Evolutionary conservation across 2,888 invertebrate genomes (phyloP), one percentile per base, ranked within the genome.

Genomic region (Drosophila basisetae): DNA sequence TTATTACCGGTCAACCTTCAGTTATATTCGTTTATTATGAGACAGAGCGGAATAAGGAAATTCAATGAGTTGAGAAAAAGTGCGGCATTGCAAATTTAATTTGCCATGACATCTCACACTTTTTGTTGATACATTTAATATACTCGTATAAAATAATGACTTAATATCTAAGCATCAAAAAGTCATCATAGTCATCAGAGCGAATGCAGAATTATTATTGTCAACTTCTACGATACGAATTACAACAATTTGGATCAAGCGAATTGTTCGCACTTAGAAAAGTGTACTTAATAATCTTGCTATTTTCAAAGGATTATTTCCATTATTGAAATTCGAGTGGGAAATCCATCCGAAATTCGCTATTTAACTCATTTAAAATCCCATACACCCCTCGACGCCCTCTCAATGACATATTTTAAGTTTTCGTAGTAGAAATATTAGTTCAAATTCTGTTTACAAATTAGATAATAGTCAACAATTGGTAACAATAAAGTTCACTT

Each of bases 391-490:
- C 4, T 25, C 54, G 10, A 37, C 10, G 25, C 22, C 11, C 10
- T 31, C 41, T 54, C 3, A 37, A 62, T 52, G 11, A 43, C 7
- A 18, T 11, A 16, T 13, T 54, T 43, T 1, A n/a, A 3, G 13
- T 55, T 73, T 76, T 76, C 31, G 53, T 73, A 78, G 56, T 84
- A 72, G 41, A 62, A 73, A 69, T 77, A 75, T 78, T 70, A 68
- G 76, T 77, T 76, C 49, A 58, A 47, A 18, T 74, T 74, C 54
- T 65, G 33, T 73, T 71, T 55, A 31, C 52, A 58, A 60, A 56
- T 84, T 74, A 83, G 50, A 59, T 74, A 87, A 73, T 85, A 87
- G 54, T 83, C 72, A 87, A 87, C 87, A 87, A 89, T 73, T 59
- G 55, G 70, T 84, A 84, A 87, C 73, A 79, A 65, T 52, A 58